phyloP scores from a whole-genome alignment of 2,797 vertebrate species.

The Staurois parvus region DNA sequence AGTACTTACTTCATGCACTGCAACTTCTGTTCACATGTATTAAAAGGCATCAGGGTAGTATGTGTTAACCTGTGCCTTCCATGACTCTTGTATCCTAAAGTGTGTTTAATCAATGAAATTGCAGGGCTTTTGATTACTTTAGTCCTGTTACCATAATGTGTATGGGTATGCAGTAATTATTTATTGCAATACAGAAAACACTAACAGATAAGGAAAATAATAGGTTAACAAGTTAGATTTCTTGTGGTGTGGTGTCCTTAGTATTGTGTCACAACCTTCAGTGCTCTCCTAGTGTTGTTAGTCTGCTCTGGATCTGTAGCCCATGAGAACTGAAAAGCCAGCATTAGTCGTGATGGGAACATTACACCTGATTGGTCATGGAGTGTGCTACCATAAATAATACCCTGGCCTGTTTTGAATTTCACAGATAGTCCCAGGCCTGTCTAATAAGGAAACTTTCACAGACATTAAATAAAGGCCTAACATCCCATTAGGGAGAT shows the following conservation, averaged over 20 bases:
- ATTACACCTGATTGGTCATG: slow-evolving; percentile 62
- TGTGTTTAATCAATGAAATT: too few species aligned
- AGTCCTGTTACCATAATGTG: background rate
- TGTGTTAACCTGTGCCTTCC: background rate
- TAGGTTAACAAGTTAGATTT: background rate
- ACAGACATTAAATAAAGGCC: slow-evolving; percentile 57
- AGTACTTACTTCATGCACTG: too few species aligned
- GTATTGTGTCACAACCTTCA: slow-evolving; percentile 3
- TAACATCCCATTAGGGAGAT: slow-evolving; percentile 63
- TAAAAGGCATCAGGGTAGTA: too few species aligned
- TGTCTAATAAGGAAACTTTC: slow-evolving; percentile 63
- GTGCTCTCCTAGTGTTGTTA: slow-evolving; percentile 29
- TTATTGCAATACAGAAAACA: background rate
- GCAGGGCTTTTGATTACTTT: background rate
- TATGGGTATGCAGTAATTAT: background rate
- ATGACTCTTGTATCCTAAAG: background rate
- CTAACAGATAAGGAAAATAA: background rate
- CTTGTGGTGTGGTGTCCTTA: background rate
- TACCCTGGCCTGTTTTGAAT: slow-evolving; percentile 56
- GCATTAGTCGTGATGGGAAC: slow-evolving; percentile 44
- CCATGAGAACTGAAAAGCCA: slow-evolving; percentile 50
- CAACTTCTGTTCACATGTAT: background rate
- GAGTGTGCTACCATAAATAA: slow-evolving; percentile 58
- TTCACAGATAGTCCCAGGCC: slow-evolving; percentile 61
- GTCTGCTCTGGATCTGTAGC: slow-evolving; percentile 44